Conservation (phyloP, 2,888 invertebrate genomes). For the Gasteruption jaculator region DNA sequence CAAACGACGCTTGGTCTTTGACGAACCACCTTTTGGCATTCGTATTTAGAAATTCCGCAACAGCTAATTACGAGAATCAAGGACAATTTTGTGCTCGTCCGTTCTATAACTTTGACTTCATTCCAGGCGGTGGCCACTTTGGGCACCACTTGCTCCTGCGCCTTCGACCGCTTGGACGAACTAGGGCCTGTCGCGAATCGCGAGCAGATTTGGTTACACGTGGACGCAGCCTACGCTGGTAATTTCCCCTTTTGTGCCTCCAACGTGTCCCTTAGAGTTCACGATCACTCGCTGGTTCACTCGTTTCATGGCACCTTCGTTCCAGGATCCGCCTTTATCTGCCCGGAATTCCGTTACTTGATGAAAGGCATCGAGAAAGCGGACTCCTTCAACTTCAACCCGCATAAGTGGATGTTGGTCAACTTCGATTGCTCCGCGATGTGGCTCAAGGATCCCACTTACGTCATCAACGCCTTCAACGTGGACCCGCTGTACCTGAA, state of each 20-base stretch:
- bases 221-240: conserved; percentile 96
- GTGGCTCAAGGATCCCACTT: conserved; percentile 89
- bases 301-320: no score
- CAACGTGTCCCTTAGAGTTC: no score
- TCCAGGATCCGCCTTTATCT: conserved; percentile 82
- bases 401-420: conserved; percentile 99
- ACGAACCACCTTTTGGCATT: no score
- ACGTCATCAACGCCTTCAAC: conserved; percentile 92
- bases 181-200: conserved; percentile 82
- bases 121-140: conserved; percentile 77
- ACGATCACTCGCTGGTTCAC: no score
- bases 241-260: conserved; percentile 13
- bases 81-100: no score
- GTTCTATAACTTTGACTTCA: conserved; percentile 1
- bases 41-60: no score
- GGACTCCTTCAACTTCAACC: conserved; percentile 97
- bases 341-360: conserved; percentile 89
- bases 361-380: conserved; percentile 87
- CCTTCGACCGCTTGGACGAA: conserved; percentile 87
- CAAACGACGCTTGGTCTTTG: no score
- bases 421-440: conserved; percentile 98
- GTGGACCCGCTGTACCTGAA: conserved; percentile 96
- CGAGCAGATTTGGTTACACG: conserved; percentile 85
- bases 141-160: conserved; percentile 94
- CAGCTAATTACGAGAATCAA: no score